Conservation (phyloP, 2,888 invertebrate genomes). For the Lepidochitona cinerea region DNA sequence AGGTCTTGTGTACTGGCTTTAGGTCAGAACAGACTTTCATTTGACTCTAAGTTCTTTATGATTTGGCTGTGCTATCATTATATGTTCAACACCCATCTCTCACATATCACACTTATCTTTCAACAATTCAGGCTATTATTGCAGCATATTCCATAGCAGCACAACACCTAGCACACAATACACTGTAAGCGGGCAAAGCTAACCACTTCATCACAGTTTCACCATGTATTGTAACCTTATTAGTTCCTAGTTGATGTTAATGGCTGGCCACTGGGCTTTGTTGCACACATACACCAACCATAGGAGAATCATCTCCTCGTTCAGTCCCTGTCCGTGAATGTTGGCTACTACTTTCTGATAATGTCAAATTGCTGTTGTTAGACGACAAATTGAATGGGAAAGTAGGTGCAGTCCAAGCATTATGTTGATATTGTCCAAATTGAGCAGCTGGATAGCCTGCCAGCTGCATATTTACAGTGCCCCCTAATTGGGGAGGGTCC, state of each 20-base stretch:
- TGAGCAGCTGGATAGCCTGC: constrained; percentile 49
- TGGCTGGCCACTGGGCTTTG: constrained; percentile 95
- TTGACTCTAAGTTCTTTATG: no score
- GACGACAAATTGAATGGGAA: constrained; percentile 52
- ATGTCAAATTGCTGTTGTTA: background rate
- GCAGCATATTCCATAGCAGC: no score
- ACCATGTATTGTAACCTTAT: background rate
- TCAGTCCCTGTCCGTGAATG: constrained; percentile 46
- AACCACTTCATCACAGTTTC: constrained; percentile 3
- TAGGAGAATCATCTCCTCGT: constrained; percentile 80
- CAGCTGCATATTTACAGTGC: constrained; percentile 71
- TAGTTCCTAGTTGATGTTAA: constrained; percentile 65
- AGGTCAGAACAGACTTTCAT: no score
- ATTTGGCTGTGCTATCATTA: no score
- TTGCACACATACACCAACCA: constrained; percentile 91
- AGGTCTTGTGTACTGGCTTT: background rate
- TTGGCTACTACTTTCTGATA: constrained; percentile 20
- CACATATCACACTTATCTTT: no score
- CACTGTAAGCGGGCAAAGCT: no score
- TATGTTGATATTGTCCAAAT: constrained; percentile 49
- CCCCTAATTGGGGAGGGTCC: constrained; percentile 68
- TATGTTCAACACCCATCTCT: no score
- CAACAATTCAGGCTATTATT: no score
- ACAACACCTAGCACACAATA: no score
- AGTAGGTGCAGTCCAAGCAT: constrained; percentile 45